Evolutionary conservation across 2,888 invertebrate genomes (phyloP).

Genomic region (Harmothoe impar): DNA sequence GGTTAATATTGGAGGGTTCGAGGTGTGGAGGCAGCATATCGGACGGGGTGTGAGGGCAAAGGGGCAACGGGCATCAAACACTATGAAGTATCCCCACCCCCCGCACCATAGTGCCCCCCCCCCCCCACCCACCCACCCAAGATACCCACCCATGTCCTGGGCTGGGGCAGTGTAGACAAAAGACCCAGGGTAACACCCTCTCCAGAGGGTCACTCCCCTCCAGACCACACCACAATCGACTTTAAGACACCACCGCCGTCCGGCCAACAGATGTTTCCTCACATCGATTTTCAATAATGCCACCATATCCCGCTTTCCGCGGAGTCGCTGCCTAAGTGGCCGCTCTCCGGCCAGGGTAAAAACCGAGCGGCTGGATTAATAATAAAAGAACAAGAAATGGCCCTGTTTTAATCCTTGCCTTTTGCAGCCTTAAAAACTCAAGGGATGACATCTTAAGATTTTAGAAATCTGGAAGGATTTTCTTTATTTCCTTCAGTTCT

Average conservation of each 20-base stretch:
- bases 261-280: constrained; percentile 24
- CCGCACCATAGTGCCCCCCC: neutral
- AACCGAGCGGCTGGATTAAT: neutral
- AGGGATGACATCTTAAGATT: neutral
- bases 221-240: neutral
- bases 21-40: too few species aligned
- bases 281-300: constrained; percentile 37
- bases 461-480: neutral
- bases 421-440: neutral
- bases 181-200: neutral
- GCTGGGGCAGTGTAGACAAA: neutral
- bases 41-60: too few species aligned
- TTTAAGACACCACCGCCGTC: neutral
- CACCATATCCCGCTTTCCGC: neutral
- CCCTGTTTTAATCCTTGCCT: neutral
- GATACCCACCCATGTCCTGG: neutral
- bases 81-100: too few species aligned
- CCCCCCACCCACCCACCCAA: neutral
- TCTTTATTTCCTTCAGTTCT: neutral
- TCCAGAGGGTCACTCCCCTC: neutral
- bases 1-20: too few species aligned
- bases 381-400: neutral
- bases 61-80: too few species aligned
- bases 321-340: neutral
- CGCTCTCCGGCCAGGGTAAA: neutral